Conservation (phyloP, 2,113 vertebrate species). For the Neoarius graeffei region DNA sequence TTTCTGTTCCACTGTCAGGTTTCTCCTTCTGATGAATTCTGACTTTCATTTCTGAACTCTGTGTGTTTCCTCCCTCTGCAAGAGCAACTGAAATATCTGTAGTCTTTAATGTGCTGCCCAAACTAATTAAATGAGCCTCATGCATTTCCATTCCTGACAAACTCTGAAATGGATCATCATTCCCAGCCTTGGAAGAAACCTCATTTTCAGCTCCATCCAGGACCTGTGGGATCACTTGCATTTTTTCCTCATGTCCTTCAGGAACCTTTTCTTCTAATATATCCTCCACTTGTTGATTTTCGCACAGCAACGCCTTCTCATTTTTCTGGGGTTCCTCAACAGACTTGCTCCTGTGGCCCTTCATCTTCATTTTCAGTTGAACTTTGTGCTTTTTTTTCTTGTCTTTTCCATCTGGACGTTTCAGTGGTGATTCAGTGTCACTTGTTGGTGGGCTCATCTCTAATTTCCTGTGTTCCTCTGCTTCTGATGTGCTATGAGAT, state of each 20-base stretch:
- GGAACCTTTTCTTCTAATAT: conserved; percentile 58
- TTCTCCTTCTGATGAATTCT: conserved; percentile 69
- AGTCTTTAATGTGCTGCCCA: conserved; percentile 71
- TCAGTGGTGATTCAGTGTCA: conserved; percentile 76
- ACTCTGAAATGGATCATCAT: conserved; percentile 52
- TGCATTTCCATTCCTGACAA: conserved; percentile 53
- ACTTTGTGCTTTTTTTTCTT: conserved; percentile 72
- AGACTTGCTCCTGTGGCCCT: conserved; percentile 69
- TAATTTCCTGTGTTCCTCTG: conserved; percentile 76
- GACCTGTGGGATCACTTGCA: conserved; percentile 52
- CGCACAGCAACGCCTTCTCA: conserved; percentile 55
- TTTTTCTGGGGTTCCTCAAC: conserved; percentile 65
- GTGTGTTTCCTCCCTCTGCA: conserved; percentile 64
- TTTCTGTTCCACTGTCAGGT: conserved; percentile 43
- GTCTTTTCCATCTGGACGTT: conserved; percentile 64
- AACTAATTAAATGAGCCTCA: conserved; percentile 66
- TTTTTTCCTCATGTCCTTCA: conserved; percentile 55
- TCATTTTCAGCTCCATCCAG: conserved; percentile 48
- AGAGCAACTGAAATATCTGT: conserved; percentile 62
- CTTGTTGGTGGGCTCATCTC: conserved; percentile 77
- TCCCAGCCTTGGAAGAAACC: conserved; percentile 39
- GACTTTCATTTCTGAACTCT: conserved; percentile 71
- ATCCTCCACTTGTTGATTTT: conserved; percentile 55
- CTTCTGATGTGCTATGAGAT: conserved; percentile 78
- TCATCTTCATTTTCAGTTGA: conserved; percentile 64